Base-by-base conservation (phyloP, 2,888 invertebrate species). In the Pyrrhosoma nymphula region DNA sequence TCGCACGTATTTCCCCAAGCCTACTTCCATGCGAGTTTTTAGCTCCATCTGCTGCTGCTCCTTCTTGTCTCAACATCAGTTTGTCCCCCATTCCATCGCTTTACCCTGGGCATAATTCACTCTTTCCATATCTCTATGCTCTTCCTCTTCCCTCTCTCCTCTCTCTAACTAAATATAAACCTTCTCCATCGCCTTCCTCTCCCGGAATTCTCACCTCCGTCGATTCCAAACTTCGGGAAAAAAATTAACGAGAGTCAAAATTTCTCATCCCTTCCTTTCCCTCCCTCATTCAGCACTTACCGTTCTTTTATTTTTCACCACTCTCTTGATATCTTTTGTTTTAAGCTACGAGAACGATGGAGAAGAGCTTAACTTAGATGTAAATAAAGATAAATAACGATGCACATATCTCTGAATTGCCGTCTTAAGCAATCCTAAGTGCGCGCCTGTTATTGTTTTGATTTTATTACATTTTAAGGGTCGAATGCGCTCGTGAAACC, bases 1-100 rank as follows among this genome's bases (percentile, higher is more conserved):
- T 75, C 56, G 47, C 56, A n/a, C 93, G 20, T 69, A n/a, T 69
- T 82, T 63, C 69, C 14, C 35, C 82, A 47, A 75, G 93, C 35
- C 75, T n/a, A 69, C 93, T 93, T 75, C 75, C 69, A 75, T 69
- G 55, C 39, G 82, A 30, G 69, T 93, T 93, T 93, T 60, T 20
- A 60, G 20, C 91, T 69, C 91, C 91, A 91, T 93, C 75, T 93
- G 93, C 69, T 63, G 18, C 39, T 26, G 20, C 12, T 26, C 69
- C 91, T 63, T 93, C 47, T 88, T 88, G 35, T 39, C 23, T 88
- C 35, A n/a, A 47, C n/a, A 88, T 88, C 56, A n/a, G 35, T 55
- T 39, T 8, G 23, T 88, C 39, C 88, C 47, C 39, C 20, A 20
- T 14, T 10, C 60, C 82, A 16, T 47, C 35, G 39, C 39, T 55